Base-by-base conservation (phyloP, 2,797 vertebrate genomes). In the Sebastes diaconus region DNA sequence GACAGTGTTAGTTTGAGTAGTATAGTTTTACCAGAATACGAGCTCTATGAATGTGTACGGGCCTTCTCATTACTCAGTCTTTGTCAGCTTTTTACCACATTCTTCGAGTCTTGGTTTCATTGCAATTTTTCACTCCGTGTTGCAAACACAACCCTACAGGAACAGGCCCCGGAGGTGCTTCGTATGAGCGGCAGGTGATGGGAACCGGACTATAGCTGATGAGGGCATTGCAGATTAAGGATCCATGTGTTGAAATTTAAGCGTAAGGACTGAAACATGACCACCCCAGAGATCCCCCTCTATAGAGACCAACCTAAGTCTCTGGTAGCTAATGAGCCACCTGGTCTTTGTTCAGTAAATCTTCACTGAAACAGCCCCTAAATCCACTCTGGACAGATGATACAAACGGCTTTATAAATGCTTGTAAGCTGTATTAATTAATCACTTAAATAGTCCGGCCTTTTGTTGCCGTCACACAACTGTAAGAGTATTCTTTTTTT, bases 241-340 rank as follows among this genome's bases (percentile, higher is more conserved):
- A 91, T 92, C 84, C 73, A 57, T 90, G 90, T 89, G 92, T 86
- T 95, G 95, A 96, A 95, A 95, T 94, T 91, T 64, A 94, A 96
- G 91, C 82, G 58, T 91, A 88, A 93, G 91, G 90, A 82, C 87
- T 92, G 95, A 95, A 96, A 96, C 93, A 87, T 93, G 93, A 96
- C 87, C 91, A 82, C 90, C 84, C 66, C 54, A 69, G 68, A 87
- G 88, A 90, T 91, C 87, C 83, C 59, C 73, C 46, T 77, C 83
- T 77, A 87, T 90, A 93, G 72, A 91, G 86, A 79, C 81, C 16
- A 73, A 81, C 68, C 75, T 89, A 92, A 93, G 90, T 87, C 91
- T 89, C 90, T 83, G 79, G 87, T 80, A 86, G 87, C 90, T 93
- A 94, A 95, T 94, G 91, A 95, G 90, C 88, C 90, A 87, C 92